phyloP scores from a whole-genome alignment of 1,140 invertebrate species.

The Ceratosolen solmsi region DNA sequence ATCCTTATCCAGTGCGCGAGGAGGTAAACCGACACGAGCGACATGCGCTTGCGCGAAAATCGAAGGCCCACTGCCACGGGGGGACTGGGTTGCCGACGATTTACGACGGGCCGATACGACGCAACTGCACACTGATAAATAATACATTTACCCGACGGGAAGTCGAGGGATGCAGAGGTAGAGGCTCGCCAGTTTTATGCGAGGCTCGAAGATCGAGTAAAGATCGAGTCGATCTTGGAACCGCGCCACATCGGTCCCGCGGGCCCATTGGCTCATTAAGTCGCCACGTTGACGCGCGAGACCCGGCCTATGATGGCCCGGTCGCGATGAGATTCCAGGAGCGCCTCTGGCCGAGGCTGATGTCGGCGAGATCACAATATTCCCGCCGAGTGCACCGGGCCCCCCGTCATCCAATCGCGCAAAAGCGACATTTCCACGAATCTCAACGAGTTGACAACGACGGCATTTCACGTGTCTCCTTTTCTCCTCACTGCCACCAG shows the following conservation, averaged over 20 bases:
- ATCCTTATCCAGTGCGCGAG: conserved; percentile 36
- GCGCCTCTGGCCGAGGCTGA: no score
- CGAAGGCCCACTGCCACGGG: not conserved
- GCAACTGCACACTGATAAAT: conserved; percentile 50
- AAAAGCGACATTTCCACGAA: not conserved
- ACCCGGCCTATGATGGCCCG: not conserved
- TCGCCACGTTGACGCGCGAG: conserved; percentile 29
- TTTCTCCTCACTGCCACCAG: no score
- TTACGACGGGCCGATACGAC: conserved; percentile 29
- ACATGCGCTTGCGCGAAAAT: conserved; percentile 25
- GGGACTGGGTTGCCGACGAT: no score
- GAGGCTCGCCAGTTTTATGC: not conserved
- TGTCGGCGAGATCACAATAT: no score
- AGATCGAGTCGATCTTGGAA: conserved; percentile 15
- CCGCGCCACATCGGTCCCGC: not conserved
- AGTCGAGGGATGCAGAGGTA: conserved; percentile 8
- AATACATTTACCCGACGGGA: conserved; percentile 55
- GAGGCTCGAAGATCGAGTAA: not conserved
- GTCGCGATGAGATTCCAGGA: conserved; percentile 12
- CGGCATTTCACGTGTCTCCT: no score
- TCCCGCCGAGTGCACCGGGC: no score
- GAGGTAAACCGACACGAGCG: not conserved
- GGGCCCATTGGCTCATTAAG: conserved; percentile 48
- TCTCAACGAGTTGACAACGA: no score
- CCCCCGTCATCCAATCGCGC: no score